Percentiles rank a stretch among this genome's conserved stretches.
These are phyloP conservation scores for Lagorchestes hirsutus DNA, from an alignment of 2,797 vertebrate species.

Conservation along the genomic window DNA sequence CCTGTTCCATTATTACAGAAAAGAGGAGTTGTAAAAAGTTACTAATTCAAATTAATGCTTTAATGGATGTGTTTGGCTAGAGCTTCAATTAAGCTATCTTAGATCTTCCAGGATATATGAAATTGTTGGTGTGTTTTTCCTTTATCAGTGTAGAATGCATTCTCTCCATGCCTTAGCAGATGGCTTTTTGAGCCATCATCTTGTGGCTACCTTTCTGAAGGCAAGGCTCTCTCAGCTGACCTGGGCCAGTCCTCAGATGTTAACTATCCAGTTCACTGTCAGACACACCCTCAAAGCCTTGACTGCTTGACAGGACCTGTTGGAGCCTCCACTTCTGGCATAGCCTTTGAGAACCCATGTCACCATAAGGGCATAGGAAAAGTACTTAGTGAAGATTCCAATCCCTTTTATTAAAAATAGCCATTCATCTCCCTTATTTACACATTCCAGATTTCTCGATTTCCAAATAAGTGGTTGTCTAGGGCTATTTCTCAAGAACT, in stretches of 20 bases:
- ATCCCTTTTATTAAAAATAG: conserved; percentile 36
- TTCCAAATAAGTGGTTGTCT: background rate
- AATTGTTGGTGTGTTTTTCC: background rate
- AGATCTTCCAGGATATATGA: background rate
- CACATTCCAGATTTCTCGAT: conserved; percentile 33
- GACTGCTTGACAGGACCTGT: background rate
- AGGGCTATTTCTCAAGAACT: background rate
- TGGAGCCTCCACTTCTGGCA: background rate
- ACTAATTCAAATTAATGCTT: background rate
- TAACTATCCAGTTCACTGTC: background rate
- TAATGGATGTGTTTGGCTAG: background rate
- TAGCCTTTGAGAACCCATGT: background rate
- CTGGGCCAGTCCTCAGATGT: background rate
- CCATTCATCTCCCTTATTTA: conserved; percentile 16
- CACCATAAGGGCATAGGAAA: background rate
- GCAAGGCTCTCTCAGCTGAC: background rate
- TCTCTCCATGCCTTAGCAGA: background rate
- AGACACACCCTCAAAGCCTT: background rate
- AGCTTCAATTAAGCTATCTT: background rate
- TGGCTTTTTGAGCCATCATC: background rate
- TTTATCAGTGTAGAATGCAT: background rate
- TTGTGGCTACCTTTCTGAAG: background rate
- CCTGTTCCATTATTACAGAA: background rate
- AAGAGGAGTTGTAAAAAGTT: background rate
- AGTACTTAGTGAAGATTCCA: background rate